A percentile compares a stretch with the other conserved stretches of the same genome.
Evolutionary conservation across 2,797 vertebrate genomes (phyloP).

Genomic region (Diglossa cyanea): DNA sequence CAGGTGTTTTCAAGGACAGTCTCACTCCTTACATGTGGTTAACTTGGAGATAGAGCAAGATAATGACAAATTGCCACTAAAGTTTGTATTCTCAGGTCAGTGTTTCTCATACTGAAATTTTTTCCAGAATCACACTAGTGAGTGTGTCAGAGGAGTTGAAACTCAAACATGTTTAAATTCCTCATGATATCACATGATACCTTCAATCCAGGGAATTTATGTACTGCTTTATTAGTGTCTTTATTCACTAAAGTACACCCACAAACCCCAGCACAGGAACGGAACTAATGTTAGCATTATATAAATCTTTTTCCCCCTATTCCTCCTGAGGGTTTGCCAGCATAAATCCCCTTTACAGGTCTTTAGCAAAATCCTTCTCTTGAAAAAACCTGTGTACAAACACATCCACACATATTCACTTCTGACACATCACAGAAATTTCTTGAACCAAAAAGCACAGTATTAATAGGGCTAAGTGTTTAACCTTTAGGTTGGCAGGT

Average conservation of each 20-base stretch:
- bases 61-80: background rate
- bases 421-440: background rate
- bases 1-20: background rate
- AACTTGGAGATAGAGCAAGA: background rate
- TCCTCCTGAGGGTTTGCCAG: background rate
- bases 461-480: background rate
- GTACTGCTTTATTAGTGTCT: background rate
- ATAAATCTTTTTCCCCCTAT: accelerated
- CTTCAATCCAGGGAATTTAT: background rate
- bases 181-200: background rate
- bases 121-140: background rate
- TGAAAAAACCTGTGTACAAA: background rate
- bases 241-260: background rate
- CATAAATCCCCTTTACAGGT: background rate
- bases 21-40: background rate
- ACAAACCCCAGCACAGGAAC: background rate
- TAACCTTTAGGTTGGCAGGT: background rate
- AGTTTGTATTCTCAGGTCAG: background rate
- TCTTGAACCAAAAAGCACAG: background rate
- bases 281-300: background rate
- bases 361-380: background rate
- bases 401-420: background rate
- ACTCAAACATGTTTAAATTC: background rate
- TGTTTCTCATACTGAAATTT: background rate
- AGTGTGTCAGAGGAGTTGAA: background rate